A percentile compares a stretch with the other conserved stretches of the same genome.
phyloP scores from a whole-genome alignment of 2,797 vertebrate genomes.

The Crossoptilon crossoptilon region DNA sequence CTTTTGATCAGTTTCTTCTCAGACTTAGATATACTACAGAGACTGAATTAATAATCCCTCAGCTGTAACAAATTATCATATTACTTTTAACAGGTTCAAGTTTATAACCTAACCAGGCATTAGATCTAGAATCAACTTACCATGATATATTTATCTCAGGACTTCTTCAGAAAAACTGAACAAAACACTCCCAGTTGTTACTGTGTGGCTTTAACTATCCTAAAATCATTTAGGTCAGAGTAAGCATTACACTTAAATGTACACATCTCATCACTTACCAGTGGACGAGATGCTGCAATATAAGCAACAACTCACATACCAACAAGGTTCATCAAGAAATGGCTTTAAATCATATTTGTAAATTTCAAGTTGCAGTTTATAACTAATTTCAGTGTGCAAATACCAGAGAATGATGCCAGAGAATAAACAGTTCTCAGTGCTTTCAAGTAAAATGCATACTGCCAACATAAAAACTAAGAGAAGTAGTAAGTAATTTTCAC shows the following conservation, averaged over 20 bases:
- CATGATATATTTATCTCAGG: rapidly evolving
- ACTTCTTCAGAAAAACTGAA: not conserved
- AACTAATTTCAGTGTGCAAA: not conserved
- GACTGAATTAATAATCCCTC: not conserved
- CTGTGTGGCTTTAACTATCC: not conserved
- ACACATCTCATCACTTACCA: not conserved
- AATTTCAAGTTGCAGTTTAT: not conserved
- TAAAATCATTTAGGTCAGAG: not conserved
- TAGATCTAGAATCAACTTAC: not conserved
- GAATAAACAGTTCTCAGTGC: not conserved
- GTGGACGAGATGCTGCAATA: not conserved
- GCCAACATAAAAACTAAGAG: not conserved
- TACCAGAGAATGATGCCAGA: not conserved
- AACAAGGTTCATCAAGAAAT: not conserved
- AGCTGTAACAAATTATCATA: not conserved
- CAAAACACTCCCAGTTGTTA: not conserved
- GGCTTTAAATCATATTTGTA: not conserved
- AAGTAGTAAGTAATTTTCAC: not conserved
- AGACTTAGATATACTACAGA: not conserved
- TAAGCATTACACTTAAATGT: not conserved
- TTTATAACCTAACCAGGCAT: not conserved
- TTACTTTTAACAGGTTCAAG: not conserved
- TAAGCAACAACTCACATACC: not conserved
- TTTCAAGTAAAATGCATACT: not conserved
- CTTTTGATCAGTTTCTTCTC: not conserved